A percentile compares a stretch with the other conserved stretches of the same genome.
Evolutionary conservation across 2,888 invertebrate species (phyloP).

Genomic region (Leptinotarsa tumamoca): DNA sequence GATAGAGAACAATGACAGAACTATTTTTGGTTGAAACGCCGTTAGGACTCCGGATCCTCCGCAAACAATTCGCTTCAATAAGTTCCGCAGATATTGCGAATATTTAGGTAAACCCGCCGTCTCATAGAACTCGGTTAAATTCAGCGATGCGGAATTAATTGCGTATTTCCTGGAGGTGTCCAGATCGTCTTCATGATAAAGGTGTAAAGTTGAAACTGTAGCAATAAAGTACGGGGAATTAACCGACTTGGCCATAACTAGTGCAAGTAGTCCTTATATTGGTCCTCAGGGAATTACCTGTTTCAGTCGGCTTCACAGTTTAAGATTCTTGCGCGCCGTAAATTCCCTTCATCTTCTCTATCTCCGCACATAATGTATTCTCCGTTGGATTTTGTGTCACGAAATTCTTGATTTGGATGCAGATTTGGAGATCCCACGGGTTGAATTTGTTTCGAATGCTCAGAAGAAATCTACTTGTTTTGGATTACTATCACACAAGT

Average conservation of each 20-base stretch:
- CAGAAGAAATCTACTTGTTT: too few relatives aligned
- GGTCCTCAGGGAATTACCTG: constrained; percentile 47
- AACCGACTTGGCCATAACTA: constrained; percentile 44
- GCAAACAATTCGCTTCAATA: neutral
- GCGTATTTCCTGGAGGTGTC: constrained; percentile 26
- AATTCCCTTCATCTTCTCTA: constrained; percentile 24
- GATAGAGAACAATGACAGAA: neutral
- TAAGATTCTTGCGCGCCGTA: constrained; percentile 23
- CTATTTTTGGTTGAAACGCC: neutral
- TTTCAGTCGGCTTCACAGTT: constrained; percentile 19
- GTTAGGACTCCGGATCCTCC: neutral
- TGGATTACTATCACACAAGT: too few relatives aligned
- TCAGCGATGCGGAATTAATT: constrained; percentile 19
- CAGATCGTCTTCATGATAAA: constrained; percentile 46
- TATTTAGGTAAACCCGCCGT: constrained; percentile 9
- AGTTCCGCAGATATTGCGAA: constrained; percentile 1
- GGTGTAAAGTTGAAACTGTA: constrained; percentile 52
- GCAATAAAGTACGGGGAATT: constrained; percentile 52
- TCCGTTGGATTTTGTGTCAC: constrained; percentile 1
- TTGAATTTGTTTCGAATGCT: too few relatives aligned
- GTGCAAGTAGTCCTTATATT: constrained; percentile 48
- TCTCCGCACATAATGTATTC: constrained; percentile 19
- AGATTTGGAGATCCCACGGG: neutral
- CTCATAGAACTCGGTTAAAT: neutral
- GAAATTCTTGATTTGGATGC: neutral